Percentiles rank a stretch among this genome's conserved stretches.
phyloP scores from a whole-genome alignment of 2,113 vertebrate species.

The Equus quagga region DNA sequence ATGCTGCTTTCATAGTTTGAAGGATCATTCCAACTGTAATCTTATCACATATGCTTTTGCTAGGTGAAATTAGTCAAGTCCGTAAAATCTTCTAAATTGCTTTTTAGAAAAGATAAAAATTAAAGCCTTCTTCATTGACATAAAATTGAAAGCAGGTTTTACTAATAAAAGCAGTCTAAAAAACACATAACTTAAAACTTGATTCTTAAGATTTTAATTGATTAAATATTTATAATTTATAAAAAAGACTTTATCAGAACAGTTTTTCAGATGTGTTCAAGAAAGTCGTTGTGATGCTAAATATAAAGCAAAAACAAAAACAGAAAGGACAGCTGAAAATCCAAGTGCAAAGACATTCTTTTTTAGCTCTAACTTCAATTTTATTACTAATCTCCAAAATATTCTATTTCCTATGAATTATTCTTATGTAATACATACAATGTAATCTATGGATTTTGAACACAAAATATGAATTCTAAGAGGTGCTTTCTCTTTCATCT shows the following conservation, averaged over 20 bases:
- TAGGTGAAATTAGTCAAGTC: slow-evolving; percentile 66
- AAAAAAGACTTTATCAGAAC: slow-evolving; percentile 51
- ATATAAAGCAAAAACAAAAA: slow-evolving; percentile 72
- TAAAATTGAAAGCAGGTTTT: slow-evolving; percentile 46
- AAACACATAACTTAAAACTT: slow-evolving; percentile 75
- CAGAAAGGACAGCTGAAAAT: slow-evolving; percentile 72
- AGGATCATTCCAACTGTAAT: slow-evolving; percentile 60
- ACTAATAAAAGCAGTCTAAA: slow-evolving; percentile 71
- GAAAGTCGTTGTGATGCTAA: slow-evolving; percentile 72
- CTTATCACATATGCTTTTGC: slow-evolving; percentile 60
- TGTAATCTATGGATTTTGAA: slow-evolving; percentile 74
- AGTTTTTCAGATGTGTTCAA: slow-evolving; percentile 57
- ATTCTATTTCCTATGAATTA: not conserved
- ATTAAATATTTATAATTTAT: slow-evolving; percentile 71
- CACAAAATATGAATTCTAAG: slow-evolving; percentile 78
- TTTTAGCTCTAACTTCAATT: slow-evolving; percentile 72
- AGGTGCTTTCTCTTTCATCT: slow-evolving; percentile 50
- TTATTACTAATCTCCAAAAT: slow-evolving; percentile 62
- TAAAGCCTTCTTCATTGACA: not conserved
- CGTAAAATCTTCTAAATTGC: not conserved
- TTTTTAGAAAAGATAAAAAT: slow-evolving; percentile 56
- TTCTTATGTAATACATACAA: slow-evolving; percentile 71
- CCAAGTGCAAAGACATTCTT: slow-evolving; percentile 59
- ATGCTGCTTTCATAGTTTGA: slow-evolving; percentile 70
- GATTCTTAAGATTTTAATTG: slow-evolving; percentile 50